phyloP scores from a whole-genome alignment of 2,888 invertebrate species.

The Sphaeridia pumilis region DNA sequence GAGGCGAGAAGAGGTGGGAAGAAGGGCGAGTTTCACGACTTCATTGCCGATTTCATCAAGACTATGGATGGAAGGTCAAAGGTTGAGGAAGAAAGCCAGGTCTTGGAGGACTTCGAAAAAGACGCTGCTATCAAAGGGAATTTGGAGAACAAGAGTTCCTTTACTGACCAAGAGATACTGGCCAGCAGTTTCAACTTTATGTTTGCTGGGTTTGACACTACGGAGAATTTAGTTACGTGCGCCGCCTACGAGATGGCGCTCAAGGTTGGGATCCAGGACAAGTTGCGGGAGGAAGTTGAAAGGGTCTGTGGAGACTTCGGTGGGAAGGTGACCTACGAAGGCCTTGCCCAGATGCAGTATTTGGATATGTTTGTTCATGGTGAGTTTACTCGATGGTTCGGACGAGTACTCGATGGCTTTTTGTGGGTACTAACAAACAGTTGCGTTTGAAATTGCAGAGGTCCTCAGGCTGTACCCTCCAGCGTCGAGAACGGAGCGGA shows the following conservation, averaged over 20 bases:
- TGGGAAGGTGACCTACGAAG: conserved; percentile 25
- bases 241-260: conserved; percentile 15
- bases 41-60: no score
- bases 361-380: conserved; percentile 29
- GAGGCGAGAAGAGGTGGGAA: not conserved
- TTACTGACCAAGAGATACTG: conserved; percentile 7
- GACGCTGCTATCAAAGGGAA: conserved; percentile 4
- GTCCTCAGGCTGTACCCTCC: conserved; percentile 14
- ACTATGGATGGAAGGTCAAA: not conserved
- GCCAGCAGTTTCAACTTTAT: conserved; percentile 13
- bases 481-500: conserved; percentile 5
- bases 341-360: conserved; percentile 21
- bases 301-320: not conserved
- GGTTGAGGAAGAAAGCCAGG: not conserved
- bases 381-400: not conserved
- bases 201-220: conserved; percentile 19
- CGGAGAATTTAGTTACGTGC: conserved; percentile 12
- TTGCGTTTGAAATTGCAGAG: conserved; percentile 5
- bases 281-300: conserved; percentile 15
- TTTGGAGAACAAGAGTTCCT: no score
- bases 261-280: conserved; percentile 14
- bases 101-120: conserved; percentile 11
- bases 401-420: not conserved
- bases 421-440: not conserved
- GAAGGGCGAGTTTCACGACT: conserved; percentile 14